phyloP scores from a whole-genome alignment of 2,113 vertebrate genomes.

The Neomonachus schauinslandi region DNA sequence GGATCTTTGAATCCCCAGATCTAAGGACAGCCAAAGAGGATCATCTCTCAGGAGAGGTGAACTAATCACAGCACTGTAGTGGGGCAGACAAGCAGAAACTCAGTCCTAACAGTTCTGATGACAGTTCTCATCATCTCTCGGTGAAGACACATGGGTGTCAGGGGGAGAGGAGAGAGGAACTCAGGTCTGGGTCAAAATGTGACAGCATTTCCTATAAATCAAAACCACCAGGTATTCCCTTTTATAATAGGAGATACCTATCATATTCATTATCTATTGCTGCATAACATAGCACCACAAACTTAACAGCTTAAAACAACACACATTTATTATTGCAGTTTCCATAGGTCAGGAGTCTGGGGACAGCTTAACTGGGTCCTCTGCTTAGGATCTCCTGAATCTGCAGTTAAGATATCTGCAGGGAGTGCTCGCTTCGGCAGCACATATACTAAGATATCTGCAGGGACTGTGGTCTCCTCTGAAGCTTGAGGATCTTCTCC shows the following conservation, averaged over 20 bases:
- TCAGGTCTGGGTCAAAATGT: neutral
- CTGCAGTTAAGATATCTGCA: neutral
- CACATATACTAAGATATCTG: too few relatives aligned
- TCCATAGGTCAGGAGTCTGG: neutral
- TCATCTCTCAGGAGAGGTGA: neutral
- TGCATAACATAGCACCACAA: neutral
- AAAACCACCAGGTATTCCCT: neutral
- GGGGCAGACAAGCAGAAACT: neutral
- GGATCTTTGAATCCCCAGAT: neutral
- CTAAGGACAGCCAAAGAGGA: neutral
- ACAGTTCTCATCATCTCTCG: neutral
- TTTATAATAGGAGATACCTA: neutral
- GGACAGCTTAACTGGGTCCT: neutral
- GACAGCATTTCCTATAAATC: neutral
- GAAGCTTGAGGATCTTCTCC: neutral
- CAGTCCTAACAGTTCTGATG: neutral
- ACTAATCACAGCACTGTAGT: neutral
- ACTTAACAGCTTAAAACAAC: neutral
- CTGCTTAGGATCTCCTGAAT: neutral
- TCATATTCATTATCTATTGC: fast-evolving
- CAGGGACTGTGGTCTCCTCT: neutral
- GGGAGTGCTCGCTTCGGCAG: too few relatives aligned
- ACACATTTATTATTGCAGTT: neutral
- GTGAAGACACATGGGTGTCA: neutral
- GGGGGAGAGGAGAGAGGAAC: neutral